phyloP scores from a whole-genome alignment of 2,797 vertebrate species.

The Cuculus canorus region DNA sequence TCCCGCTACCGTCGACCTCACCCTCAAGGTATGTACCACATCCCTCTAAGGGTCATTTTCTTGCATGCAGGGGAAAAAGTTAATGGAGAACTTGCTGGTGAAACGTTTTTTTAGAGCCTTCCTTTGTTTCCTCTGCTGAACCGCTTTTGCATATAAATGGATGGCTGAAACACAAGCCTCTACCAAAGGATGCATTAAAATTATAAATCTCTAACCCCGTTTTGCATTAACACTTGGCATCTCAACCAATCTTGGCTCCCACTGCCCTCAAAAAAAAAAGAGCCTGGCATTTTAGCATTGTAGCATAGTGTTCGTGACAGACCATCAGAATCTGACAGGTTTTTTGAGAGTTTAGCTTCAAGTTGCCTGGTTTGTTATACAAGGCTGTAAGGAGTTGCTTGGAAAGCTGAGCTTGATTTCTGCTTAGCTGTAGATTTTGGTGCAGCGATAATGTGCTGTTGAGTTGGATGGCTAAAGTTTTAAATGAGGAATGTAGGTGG shows the following conservation, averaged over 20 bases:
- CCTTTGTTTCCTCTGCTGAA: constrained; percentile 73
- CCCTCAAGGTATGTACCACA: constrained; percentile 90
- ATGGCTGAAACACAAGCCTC: constrained; percentile 59
- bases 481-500: neutral
- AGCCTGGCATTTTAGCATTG: neutral
- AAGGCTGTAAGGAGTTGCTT: neutral
- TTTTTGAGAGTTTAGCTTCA: neutral
- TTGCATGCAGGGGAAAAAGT: constrained; percentile 72
- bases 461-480: constrained; percentile 14
- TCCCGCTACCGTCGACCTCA: constrained; percentile 96
- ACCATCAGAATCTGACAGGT: neutral
- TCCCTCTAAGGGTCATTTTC: constrained; percentile 69
- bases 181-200: constrained; percentile 55
- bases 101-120: constrained; percentile 68
- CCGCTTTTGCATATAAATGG: constrained; percentile 70
- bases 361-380: neutral
- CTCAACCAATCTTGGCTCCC: constrained; percentile 53
- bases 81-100: constrained; percentile 66
- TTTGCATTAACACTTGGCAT: constrained; percentile 70
- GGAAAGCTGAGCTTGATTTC: neutral
- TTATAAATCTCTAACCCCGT: constrained; percentile 58
- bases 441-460: neutral
- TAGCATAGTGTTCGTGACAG: neutral
- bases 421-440: neutral
- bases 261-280: constrained; percentile 24